phyloP scores from a whole-genome alignment of 2,797 vertebrate genomes.

The Prionace glauca region DNA sequence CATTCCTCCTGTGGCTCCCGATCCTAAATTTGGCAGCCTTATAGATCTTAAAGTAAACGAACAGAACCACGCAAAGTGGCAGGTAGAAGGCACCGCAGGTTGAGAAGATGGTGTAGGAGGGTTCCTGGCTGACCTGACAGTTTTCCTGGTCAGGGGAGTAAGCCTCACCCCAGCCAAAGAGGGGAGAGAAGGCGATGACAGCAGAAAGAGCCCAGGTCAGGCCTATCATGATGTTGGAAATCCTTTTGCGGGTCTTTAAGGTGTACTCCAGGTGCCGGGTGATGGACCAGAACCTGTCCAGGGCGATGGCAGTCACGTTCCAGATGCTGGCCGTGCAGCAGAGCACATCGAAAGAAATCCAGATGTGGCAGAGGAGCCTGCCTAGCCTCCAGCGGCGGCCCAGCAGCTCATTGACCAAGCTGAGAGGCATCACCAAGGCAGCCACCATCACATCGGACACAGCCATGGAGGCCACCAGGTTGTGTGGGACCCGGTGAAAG shows the following conservation, averaged over 20 bases:
- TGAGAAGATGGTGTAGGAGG: slow-evolving; percentile 44
- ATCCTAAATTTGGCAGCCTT: slow-evolving; percentile 45
- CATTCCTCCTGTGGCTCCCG: background rate
- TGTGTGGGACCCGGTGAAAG: slow-evolving; percentile 47
- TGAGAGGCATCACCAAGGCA: slow-evolving; percentile 45
- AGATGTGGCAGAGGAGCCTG: slow-evolving; percentile 43
- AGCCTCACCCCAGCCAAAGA: slow-evolving; percentile 44
- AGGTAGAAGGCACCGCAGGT: slow-evolving; percentile 47
- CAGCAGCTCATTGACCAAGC: slow-evolving; percentile 44
- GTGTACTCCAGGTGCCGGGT: slow-evolving; percentile 44
- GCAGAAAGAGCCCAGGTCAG: slow-evolving; percentile 45
- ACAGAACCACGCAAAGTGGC: slow-evolving; percentile 44
- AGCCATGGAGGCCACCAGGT: slow-evolving; percentile 48
- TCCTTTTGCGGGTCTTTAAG: slow-evolving; percentile 42
- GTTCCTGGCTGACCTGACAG: slow-evolving; percentile 47
- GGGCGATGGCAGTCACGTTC: slow-evolving; percentile 47
- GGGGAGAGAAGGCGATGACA: slow-evolving; percentile 43
- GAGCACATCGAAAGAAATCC: slow-evolving; percentile 46
- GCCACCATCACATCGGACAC: slow-evolving; percentile 45
- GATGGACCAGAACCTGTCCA: slow-evolving; percentile 44
- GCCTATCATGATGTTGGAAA: slow-evolving; percentile 41
- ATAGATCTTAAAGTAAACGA: slow-evolving; percentile 48
- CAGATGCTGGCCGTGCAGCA: slow-evolving; percentile 49
- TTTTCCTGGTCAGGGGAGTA: slow-evolving; percentile 41
- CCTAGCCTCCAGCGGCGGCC: slow-evolving; percentile 45